Base-by-base conservation (phyloP, 2,797 vertebrate genomes). In the Phoxinus dragarum region DNA sequence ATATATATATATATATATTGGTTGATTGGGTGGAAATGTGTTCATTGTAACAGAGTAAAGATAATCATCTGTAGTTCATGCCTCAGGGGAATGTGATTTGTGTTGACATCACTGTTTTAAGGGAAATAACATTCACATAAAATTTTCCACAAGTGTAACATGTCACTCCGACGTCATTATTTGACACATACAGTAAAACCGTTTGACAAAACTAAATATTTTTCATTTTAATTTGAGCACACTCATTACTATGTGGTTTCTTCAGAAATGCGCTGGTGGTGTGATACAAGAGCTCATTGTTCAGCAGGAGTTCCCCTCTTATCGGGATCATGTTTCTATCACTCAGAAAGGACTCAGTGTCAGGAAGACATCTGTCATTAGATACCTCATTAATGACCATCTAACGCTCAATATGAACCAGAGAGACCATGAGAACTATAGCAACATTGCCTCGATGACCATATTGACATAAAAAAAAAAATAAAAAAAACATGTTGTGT, bases 281-380 rank as follows among this genome's bases (percentile, higher is more conserved):
- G 54, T 88, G 80, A 90, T n/a, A 23, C 64, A 59, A 59, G 81
- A 78, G 76, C 68, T 89, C 91, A 92, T 92, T 93, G 91, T 91
- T 81, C 79, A 90, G 92, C 91, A 93, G 93, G 89, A 92, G 86
- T 81, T 90, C 86, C 86, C 89, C 78, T 87, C 90, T 92, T 68
- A 92, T 82, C 52, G 87, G 90, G 90, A 86, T 91, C 86, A 75
- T 4, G 6, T 89, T 92, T 80, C 88, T 82, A 80, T 88, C 81
- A 88, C 89, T 82, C 89, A 89, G 6, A 38, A 74, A 49, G 8
- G 4, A 23, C 14, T 27, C 5, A 64, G 42, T 40, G 17, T 80
- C 64, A n/a, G 79, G 36, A 79, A 61, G 68, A 52, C 34, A 34
- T 91, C 93, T 90, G 83, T 93, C 90, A 88, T 64, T 86, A 76